Percentiles rank a stretch among this genome's conserved stretches.
These are phyloP conservation scores for Podarcis muralis DNA, from an alignment of 2,113 vertebrate species.

Conservation along the genomic window DNA sequence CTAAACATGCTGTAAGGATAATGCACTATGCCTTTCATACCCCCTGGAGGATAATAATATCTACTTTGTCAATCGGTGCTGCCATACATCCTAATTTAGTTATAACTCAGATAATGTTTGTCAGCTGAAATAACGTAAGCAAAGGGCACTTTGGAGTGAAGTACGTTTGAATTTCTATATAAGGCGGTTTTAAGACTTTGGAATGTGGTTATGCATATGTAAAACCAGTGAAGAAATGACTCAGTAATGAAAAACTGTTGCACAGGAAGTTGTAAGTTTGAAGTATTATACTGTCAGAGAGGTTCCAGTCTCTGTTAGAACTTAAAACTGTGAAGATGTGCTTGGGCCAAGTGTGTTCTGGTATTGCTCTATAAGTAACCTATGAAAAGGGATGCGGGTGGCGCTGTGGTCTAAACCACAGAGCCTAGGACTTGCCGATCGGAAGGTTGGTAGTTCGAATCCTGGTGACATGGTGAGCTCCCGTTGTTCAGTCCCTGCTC, in stretches of 20 bases:
- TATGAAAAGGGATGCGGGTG: background rate
- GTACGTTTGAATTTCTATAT: constrained; percentile 9
- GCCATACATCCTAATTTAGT: constrained; percentile 63
- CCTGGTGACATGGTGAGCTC: too few species aligned
- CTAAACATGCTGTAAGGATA: constrained; percentile 52
- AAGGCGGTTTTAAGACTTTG: constrained; percentile 34
- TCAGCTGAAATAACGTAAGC: constrained; percentile 34
- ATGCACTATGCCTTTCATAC: constrained; percentile 36
- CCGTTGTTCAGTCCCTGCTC: too few species aligned
- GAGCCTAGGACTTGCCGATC: too few species aligned
- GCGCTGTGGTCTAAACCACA: too few species aligned
- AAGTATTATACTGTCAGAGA: background rate
- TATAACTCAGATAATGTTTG: constrained; percentile 48
- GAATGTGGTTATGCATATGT: background rate
- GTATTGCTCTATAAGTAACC: background rate
- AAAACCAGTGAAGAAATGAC: background rate
- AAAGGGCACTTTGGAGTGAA: constrained; percentile 36
- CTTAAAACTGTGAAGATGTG: background rate
- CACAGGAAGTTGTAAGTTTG: background rate
- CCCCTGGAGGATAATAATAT: constrained; percentile 41
- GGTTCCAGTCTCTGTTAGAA: background rate
- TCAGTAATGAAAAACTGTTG: background rate
- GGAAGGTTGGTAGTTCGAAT: too few species aligned
- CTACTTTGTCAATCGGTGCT: constrained; percentile 45
- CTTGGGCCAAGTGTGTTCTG: background rate